phyloP scores from a whole-genome alignment of 1,140 invertebrate species.

The Drosophila kanapiae region DNA sequence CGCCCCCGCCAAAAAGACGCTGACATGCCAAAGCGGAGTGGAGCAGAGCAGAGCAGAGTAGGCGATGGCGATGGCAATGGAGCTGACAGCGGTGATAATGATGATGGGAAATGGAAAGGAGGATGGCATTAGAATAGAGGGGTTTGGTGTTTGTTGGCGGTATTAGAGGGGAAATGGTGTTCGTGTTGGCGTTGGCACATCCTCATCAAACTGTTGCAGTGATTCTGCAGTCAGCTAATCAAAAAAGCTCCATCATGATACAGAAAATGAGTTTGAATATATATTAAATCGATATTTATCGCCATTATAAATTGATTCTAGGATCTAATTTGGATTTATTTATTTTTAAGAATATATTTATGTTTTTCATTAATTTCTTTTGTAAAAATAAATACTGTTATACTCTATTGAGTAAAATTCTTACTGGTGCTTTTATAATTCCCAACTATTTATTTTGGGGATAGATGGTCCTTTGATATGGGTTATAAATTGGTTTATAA shows the following conservation, averaged over 20 bases:
- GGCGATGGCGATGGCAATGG: conserved; percentile 37
- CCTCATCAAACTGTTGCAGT: conserved; percentile 29
- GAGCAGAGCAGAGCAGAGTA: conserved; percentile 15
- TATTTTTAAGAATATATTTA: not conserved
- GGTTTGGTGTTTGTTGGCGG: not conserved
- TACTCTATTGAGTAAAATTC: not conserved
- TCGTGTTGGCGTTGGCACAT: conserved; percentile 16
- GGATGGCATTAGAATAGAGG: conserved; percentile 14
- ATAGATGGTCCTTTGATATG: too few species aligned
- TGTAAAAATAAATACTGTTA: too few species aligned
- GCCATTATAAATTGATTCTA: not conserved
- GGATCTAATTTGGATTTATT: too few species aligned
- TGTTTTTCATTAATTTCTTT: not conserved
- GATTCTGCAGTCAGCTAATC: conserved; percentile 19
- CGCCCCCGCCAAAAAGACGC: conserved; percentile 26
- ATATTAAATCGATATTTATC: not conserved
- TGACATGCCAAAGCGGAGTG: conserved; percentile 31
- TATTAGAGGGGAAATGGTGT: not conserved
- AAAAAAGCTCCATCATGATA: not conserved
- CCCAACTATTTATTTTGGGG: not conserved
- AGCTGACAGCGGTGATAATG: conserved; percentile 32
- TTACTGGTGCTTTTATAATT: not conserved
- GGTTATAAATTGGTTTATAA: too few species aligned
- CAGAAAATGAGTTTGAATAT: not conserved
- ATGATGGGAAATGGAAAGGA: conserved; percentile 26